A percentile compares a stretch with the other conserved stretches of the same genome.
Evolutionary conservation across 2,113 vertebrate genomes (phyloP).

Genomic region (Oenanthe melanoleuca): DNA sequence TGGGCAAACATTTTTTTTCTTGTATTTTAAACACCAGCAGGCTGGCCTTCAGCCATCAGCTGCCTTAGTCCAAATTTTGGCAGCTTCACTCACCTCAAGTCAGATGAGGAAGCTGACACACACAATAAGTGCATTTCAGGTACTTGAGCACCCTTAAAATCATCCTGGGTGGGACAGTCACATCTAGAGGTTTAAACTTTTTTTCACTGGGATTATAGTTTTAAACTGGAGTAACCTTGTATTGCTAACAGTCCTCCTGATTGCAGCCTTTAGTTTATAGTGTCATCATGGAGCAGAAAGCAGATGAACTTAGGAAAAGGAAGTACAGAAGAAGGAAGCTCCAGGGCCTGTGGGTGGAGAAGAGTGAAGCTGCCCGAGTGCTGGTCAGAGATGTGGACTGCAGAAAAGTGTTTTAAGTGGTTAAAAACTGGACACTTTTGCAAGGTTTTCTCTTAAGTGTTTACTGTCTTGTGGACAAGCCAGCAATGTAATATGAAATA

Average conservation of each 20-base stretch:
- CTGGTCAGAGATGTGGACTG: neutral
- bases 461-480: neutral
- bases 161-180: neutral
- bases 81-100: neutral
- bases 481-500: neutral
- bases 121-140: neutral
- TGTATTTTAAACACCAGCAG: neutral
- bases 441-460: neutral
- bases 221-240: neutral
- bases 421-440: neutral
- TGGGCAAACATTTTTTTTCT: neutral
- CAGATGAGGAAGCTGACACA: neutral
- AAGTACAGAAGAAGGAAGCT: neutral
- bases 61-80: neutral
- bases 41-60: neutral
- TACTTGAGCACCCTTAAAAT: neutral
- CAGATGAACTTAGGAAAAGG: neutral
- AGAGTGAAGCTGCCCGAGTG: neutral
- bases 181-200: neutral
- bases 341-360: neutral
- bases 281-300: neutral
- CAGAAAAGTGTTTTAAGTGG: neutral
- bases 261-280: neutral
- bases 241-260: neutral
- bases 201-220: neutral